A percentile compares a stretch with the other conserved stretches of the same genome.
phyloP scores from a whole-genome alignment of 1,140 invertebrate species.

The Monomorium pharaonis region DNA sequence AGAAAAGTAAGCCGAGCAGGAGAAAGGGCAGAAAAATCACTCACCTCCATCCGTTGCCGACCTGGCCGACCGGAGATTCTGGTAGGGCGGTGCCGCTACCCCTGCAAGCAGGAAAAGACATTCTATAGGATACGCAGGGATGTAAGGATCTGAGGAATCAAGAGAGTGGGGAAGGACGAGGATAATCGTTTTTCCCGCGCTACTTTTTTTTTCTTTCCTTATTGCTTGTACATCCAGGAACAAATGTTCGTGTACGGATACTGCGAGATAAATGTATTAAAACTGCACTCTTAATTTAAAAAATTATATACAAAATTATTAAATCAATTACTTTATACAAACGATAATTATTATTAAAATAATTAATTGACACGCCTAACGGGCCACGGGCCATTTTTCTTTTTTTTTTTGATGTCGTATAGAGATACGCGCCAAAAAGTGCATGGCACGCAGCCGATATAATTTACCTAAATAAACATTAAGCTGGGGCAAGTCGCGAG shows the following conservation, averaged over 20 bases:
- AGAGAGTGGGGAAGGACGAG: constrained; percentile 25
- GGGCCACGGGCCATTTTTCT: background rate
- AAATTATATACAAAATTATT: background rate
- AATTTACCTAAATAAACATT: constrained; percentile 50
- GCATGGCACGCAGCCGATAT: background rate
- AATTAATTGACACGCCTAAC: background rate
- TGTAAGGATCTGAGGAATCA: constrained; percentile 40
- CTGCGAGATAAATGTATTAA: background rate
- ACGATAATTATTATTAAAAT: background rate
- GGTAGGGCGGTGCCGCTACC: constrained; percentile 84
- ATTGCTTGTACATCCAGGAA: background rate
- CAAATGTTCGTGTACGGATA: background rate
- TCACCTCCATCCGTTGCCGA: constrained; percentile 87
- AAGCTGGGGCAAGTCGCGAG: constrained; percentile 22
- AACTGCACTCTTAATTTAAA: background rate
- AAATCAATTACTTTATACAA: background rate
- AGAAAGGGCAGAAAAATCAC: constrained; percentile 74
- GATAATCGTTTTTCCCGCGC: background rate
- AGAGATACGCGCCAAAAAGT: background rate
- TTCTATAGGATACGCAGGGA: constrained; percentile 80
- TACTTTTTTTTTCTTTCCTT: background rate
- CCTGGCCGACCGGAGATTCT: constrained; percentile 84
- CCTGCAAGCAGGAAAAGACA: constrained; percentile 84
- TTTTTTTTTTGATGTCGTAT: background rate
- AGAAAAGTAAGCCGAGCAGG: constrained; percentile 7